Evolutionary conservation across 2,888 invertebrate genomes (phyloP).

Genomic region (Philaethria dido): DNA sequence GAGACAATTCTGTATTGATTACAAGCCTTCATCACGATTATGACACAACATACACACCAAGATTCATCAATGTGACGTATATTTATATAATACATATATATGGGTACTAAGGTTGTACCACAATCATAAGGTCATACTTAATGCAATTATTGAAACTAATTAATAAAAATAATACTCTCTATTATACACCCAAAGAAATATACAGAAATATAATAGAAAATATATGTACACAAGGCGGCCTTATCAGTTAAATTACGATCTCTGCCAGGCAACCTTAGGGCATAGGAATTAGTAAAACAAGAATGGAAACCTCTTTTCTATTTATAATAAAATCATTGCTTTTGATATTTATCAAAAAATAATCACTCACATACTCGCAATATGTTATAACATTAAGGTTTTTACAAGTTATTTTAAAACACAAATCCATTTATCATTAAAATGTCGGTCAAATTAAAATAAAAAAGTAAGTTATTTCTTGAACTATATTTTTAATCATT

Average conservation of each 20-base stretch:
- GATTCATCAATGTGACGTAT: neutral
- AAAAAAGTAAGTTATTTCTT: neutral
- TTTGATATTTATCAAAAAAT: neutral
- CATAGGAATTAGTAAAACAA: too few species aligned
- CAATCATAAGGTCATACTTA: conserved; percentile 1
- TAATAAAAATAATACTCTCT: too few species aligned
- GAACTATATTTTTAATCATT: neutral
- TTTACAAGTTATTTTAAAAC: neutral
- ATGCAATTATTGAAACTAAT: conserved; percentile 13
- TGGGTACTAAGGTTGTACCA: neutral
- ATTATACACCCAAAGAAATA: too few species aligned
- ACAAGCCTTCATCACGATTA: conserved; percentile 54
- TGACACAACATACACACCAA: conserved; percentile 55
- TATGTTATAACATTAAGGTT: neutral
- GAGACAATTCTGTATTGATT: conserved; percentile 4
- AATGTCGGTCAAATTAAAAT: neutral
- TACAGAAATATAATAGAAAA: too few species aligned
- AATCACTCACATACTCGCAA: neutral
- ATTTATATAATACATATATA: neutral
- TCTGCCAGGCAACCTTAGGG: too few species aligned
- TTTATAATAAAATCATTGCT: neutral
- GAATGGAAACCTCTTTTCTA: neutral
- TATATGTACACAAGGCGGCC: too few species aligned
- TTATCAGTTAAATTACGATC: too few species aligned
- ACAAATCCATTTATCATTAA: neutral